A percentile compares a stretch with the other conserved stretches of the same genome.
Conservation (phyloP, 2,797 vertebrate species). For the Natrix natrix region DNA sequence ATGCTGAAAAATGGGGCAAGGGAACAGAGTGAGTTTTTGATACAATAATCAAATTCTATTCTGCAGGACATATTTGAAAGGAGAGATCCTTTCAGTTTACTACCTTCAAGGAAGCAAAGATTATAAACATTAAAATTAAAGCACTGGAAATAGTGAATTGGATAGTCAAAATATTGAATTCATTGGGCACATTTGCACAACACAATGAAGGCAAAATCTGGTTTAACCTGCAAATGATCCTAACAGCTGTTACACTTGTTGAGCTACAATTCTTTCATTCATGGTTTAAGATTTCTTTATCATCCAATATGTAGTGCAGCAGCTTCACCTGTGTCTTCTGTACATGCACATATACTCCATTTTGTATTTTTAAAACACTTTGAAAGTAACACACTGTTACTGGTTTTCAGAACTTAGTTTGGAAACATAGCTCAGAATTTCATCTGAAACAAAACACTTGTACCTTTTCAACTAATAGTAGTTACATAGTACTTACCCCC, state of each 20-base stretch:
- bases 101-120: background rate
- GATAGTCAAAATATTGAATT: background rate
- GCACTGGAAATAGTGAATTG: background rate
- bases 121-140: background rate
- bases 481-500: slow-evolving; percentile 71
- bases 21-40: slow-evolving; percentile 7
- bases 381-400: background rate
- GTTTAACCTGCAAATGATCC: background rate
- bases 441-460: background rate
- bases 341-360: background rate
- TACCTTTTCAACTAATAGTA: background rate
- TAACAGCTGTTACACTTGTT: background rate
- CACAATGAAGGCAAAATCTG: background rate
- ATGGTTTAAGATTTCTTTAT: background rate
- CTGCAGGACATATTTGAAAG: background rate
- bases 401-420: background rate
- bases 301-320: background rate
- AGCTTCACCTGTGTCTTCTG: background rate
- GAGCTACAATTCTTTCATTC: background rate
- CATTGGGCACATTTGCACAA: background rate
- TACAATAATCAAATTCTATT: background rate
- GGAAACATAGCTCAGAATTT: background rate
- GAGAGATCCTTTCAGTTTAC: background rate
- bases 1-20: slow-evolving; percentile 44
- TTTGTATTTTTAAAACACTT: background rate